A percentile compares a stretch with the other conserved stretches of the same genome.
These are phyloP conservation scores for Harpalus rufipes DNA, from an alignment of 2,888 invertebrate species.

Conservation along the genomic window DNA sequence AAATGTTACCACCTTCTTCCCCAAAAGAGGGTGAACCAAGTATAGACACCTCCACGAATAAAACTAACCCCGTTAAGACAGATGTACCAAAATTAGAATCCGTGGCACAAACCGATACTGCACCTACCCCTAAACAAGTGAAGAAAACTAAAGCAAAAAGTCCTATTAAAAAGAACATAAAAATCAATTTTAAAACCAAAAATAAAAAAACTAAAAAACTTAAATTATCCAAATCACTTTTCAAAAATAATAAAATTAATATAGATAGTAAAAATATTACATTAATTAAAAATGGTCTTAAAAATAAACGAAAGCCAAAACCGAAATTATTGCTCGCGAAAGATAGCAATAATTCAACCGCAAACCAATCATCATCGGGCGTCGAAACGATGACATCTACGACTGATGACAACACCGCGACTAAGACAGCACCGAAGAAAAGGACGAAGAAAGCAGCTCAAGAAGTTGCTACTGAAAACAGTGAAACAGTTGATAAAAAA, in stretches of 20 bases:
- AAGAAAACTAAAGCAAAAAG: slow-evolving; percentile 66
- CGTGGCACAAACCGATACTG: slow-evolving; percentile 64
- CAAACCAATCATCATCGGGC: slow-evolving; percentile 72
- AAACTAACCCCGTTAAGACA: slow-evolving; percentile 70
- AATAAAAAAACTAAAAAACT: slow-evolving; percentile 70
- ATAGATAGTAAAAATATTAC: slow-evolving; percentile 73
- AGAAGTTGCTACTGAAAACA: slow-evolving; percentile 66
- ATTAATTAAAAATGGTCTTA: slow-evolving; percentile 74
- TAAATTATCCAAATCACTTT: slow-evolving; percentile 72
- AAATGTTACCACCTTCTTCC: slow-evolving; percentile 72
- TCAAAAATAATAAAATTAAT: slow-evolving; percentile 72
- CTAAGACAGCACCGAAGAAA: slow-evolving; percentile 70
- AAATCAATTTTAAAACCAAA: slow-evolving; percentile 73
- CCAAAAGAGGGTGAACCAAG: slow-evolving; percentile 72
- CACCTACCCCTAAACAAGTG: slow-evolving; percentile 59
- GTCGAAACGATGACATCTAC: slow-evolving; percentile 72
- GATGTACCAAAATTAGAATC: slow-evolving; percentile 69
- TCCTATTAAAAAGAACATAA: slow-evolving; percentile 69
- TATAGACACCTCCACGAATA: slow-evolving; percentile 70
- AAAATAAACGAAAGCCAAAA: slow-evolving; percentile 70
- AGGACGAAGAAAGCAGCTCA: slow-evolving; percentile 62
- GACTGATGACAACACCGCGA: slow-evolving; percentile 67
- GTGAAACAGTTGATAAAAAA: slow-evolving; percentile 70
- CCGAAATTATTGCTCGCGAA: slow-evolving; percentile 68
- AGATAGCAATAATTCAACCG: slow-evolving; percentile 69